Conservation (phyloP, 2,888 invertebrate genomes). For the Hypselothyrea guttata region DNA sequence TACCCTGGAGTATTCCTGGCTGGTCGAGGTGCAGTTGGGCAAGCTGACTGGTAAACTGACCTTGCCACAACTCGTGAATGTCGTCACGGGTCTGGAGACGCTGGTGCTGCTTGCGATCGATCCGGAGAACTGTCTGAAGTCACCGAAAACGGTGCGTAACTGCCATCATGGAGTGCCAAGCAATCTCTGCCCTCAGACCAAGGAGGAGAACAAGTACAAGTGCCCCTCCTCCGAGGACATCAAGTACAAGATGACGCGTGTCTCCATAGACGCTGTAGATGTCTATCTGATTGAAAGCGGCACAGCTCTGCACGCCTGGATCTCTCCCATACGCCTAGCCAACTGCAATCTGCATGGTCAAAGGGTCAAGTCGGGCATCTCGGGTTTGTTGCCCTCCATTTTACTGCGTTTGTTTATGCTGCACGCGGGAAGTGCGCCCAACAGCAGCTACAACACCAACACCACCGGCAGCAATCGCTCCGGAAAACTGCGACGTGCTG, state of each 20-base stretch:
- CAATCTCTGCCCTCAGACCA: slow-evolving; percentile 87
- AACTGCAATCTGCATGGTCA: slow-evolving; percentile 98
- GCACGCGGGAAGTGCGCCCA: slow-evolving; percentile 82
- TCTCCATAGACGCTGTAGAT: slow-evolving; percentile 94
- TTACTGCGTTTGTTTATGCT: slow-evolving; percentile 87
- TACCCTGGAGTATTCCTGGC: slow-evolving; percentile 98
- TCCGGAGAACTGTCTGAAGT: slow-evolving; percentile 93
- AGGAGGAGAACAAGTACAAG: slow-evolving; percentile 87
- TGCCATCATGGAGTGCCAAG: slow-evolving; percentile 91
- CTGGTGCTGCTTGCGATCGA: slow-evolving; percentile 92
- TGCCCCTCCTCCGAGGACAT: slow-evolving; percentile 92
- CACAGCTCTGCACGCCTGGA: slow-evolving; percentile 93
- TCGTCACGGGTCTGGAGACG: slow-evolving; percentile 94
- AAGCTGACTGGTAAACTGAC: slow-evolving; percentile 96
- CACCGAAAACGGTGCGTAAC: slow-evolving; percentile 89
- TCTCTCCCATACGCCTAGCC: slow-evolving; percentile 93
- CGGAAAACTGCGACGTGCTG: slow-evolving; percentile 79
- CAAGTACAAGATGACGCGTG: slow-evolving; percentile 96
- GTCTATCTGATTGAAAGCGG: slow-evolving; percentile 95
- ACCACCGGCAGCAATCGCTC: slow-evolving; percentile 84
- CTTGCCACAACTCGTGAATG: slow-evolving; percentile 92
- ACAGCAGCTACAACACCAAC: slow-evolving; percentile 85
- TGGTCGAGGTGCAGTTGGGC: slow-evolving; percentile 96
- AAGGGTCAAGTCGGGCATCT: slow-evolving; percentile 94
- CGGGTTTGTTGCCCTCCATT: slow-evolving; percentile 91